Evolutionary conservation across 2,113 vertebrate genomes (phyloP).

Genomic region (Haliaeetus leucogaster): DNA sequence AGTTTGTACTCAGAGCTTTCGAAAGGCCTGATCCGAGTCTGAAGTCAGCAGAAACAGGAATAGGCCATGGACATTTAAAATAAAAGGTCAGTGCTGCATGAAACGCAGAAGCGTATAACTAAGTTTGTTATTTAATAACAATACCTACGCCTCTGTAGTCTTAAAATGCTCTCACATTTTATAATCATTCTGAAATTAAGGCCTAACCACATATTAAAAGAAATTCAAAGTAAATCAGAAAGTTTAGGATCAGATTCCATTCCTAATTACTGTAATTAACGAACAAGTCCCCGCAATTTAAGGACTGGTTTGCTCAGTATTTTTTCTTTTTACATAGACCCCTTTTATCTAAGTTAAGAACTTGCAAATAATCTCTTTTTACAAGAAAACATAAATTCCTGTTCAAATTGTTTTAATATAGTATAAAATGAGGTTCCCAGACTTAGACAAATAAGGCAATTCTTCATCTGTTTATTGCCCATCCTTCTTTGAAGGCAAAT

Average conservation of each 20-base stretch:
- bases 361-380: constrained; percentile 25
- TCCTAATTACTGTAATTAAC: constrained; percentile 64
- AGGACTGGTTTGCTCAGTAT: constrained; percentile 40
- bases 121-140: not conserved
- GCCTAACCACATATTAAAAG: constrained; percentile 37
- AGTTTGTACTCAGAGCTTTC: not conserved
- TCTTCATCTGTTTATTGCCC: not conserved
- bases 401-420: not conserved
- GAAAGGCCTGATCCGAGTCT: not conserved
- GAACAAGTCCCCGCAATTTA: constrained; percentile 57
- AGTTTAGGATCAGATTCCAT: constrained; percentile 60
- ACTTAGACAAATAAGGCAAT: not conserved
- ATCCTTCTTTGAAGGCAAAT: not conserved
- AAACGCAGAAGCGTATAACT: not conserved
- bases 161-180: constrained; percentile 13
- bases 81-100: not conserved
- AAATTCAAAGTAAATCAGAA: constrained; percentile 55
- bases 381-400: not conserved
- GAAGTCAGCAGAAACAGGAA: not conserved
- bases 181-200: constrained; percentile 38
- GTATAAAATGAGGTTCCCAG: not conserved
- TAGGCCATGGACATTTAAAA: not conserved
- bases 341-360: constrained; percentile 34
- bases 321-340: not conserved
- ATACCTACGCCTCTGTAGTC: not conserved